phyloP scores from a whole-genome alignment of 2,113 vertebrate species.

The Syngnathus typhle region DNA sequence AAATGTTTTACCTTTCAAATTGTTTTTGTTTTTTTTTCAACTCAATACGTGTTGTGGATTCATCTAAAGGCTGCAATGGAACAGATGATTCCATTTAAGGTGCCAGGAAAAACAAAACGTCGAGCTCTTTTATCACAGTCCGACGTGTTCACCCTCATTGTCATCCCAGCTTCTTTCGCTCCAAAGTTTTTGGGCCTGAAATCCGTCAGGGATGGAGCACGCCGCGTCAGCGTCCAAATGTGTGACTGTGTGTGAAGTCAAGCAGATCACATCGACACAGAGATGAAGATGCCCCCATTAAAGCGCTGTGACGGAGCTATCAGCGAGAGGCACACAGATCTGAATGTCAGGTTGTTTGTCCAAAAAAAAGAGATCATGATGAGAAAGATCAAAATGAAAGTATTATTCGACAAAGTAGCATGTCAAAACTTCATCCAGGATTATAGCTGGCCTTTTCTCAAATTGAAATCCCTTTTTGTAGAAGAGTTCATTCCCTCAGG shows the following conservation, averaged over 20 bases:
- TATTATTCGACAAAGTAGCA: background rate
- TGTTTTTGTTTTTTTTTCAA: background rate
- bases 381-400: background rate
- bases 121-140: constrained; percentile 30
- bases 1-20: too few species aligned
- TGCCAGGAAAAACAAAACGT: background rate
- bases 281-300: constrained; percentile 39
- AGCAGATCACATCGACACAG: constrained; percentile 44
- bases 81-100: background rate
- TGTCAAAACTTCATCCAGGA: too few species aligned
- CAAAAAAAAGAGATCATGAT: background rate
- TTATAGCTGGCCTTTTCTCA: constrained; percentile 4
- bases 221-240: constrained; percentile 16
- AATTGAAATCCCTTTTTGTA: background rate
- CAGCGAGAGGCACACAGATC: constrained; percentile 19
- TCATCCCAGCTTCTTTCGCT: background rate
- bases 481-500: background rate
- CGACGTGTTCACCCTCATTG: constrained; percentile 16
- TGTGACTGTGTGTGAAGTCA: constrained; percentile 17
- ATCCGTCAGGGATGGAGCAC: constrained; percentile 32
- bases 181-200: constrained; percentile 34
- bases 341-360: constrained; percentile 5
- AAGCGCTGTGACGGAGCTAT: constrained; percentile 52
- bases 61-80: background rate
- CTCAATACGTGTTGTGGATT: background rate